Evolutionary conservation across 1,140 invertebrate genomes (phyloP).

Genomic region (Amphibalanus amphitrite): DNA sequence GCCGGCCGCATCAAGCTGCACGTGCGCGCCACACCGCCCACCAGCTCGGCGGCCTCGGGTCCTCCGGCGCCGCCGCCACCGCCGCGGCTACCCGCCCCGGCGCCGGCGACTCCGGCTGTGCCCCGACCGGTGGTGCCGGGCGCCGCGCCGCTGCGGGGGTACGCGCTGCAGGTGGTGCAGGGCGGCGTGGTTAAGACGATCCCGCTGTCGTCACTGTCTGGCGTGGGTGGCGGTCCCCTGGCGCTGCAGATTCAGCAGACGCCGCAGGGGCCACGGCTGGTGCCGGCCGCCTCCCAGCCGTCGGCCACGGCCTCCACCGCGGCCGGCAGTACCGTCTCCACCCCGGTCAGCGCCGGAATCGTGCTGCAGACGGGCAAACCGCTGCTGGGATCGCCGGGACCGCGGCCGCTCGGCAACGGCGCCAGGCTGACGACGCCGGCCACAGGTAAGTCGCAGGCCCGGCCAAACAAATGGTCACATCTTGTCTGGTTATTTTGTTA

Average conservation of each 20-base stretch:
- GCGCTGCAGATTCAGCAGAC: slow-evolving; percentile 28
- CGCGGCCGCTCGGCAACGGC: neutral
- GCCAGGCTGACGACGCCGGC: neutral
- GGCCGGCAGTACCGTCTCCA: no score
- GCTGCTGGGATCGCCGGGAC: neutral
- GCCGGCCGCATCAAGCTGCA: slow-evolving; percentile 41
- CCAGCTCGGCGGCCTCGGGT: slow-evolving; percentile 29
- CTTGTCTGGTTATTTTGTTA: no score
- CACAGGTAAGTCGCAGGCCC: neutral
- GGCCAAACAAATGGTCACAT: no score
- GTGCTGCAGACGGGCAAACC: neutral
- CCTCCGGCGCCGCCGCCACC: slow-evolving; percentile 23
- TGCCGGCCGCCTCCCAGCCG: slow-evolving; percentile 12
- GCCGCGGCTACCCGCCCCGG: slow-evolving; percentile 12
- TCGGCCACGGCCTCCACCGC: neutral
- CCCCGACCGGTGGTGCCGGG: neutral
- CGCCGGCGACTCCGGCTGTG: neutral
- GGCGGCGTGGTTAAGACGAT: slow-evolving; percentile 3
- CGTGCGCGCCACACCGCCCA: slow-evolving; percentile 26
- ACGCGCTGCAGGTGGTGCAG: slow-evolving; percentile 5
- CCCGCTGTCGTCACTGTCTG: neutral
- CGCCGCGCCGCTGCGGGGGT: neutral
- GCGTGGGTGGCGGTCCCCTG: neutral
- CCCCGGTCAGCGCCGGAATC: neutral
- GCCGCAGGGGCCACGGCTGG: slow-evolving; percentile 24